These are phyloP conservation scores for Apeltes quadracus DNA, from an alignment of 2,113 vertebrate species.

Conservation along the genomic window DNA sequence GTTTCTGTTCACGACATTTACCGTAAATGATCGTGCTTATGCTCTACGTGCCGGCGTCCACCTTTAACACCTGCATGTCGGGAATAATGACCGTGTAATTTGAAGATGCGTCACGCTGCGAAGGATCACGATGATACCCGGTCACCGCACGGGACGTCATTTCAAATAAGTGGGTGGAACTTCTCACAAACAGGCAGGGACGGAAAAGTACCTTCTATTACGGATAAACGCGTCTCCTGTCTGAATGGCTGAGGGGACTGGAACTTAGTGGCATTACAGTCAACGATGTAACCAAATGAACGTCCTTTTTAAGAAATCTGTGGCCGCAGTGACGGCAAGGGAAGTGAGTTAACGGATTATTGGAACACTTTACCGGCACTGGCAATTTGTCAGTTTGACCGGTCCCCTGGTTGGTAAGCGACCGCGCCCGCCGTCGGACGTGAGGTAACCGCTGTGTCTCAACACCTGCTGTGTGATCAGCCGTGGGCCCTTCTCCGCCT, in stretches of 20 bases:
- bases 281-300: neutral
- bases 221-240: neutral
- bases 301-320: conserved; percentile 15
- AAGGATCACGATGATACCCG: conserved; percentile 16
- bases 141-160: conserved; percentile 33
- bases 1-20: neutral
- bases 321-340: conserved; percentile 27
- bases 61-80: conserved; percentile 38
- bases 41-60: conserved; percentile 15
- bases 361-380: conserved; percentile 60
- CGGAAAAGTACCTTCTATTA: neutral
- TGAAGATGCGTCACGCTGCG: conserved; percentile 37
- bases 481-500: conserved; percentile 11
- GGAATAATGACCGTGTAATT: conserved; percentile 41
- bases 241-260: neutral
- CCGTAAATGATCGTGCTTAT: neutral
- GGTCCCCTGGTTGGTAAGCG: conserved; percentile 40
- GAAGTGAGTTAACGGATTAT: conserved; percentile 63
- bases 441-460: conserved; percentile 65
- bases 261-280: neutral
- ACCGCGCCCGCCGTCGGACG: conserved; percentile 49
- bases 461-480: conserved; percentile 55
- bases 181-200: conserved; percentile 4
- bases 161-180: conserved; percentile 26
- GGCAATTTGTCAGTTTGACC: conserved; percentile 33